These are phyloP conservation scores for Dorcus hopei DNA, from an alignment of 2,888 invertebrate genomes.

Conservation along the genomic window DNA sequence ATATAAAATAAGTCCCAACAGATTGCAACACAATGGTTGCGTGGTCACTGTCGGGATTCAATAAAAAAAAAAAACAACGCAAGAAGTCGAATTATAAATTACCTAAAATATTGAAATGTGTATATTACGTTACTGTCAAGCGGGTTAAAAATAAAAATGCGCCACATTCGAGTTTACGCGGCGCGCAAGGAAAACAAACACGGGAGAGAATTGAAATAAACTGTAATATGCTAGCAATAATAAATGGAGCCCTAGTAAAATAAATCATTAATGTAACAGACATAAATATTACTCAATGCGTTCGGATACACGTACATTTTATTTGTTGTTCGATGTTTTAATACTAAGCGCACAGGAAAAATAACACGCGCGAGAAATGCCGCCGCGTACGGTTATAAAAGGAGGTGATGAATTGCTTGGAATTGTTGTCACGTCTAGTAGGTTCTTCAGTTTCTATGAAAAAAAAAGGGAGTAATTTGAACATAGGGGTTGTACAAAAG, in stretches of 20 bases:
- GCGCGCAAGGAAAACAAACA: conserved; percentile 11
- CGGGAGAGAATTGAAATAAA: conserved; percentile 21
- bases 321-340: too few species aligned
- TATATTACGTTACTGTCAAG: too few species aligned
- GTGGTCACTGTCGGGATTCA: too few species aligned
- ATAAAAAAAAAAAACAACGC: too few species aligned
- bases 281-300: conserved; percentile 10
- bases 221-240: conserved; percentile 20
- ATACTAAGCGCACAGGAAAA: too few species aligned
- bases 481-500: conserved; percentile 10
- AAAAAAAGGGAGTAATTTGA: conserved; percentile 11
- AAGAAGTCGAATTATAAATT: too few species aligned
- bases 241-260: conserved; percentile 16
- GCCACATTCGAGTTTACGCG: conserved; percentile 5
- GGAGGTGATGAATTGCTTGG: too few species aligned
- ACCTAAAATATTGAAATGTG: too few species aligned
- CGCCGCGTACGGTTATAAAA: not conserved
- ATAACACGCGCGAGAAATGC: not conserved
- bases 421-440: not conserved
- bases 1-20: too few species aligned
- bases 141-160: conserved; percentile 8
- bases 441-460: not conserved
- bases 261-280: conserved; percentile 26
- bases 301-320: too few species aligned
- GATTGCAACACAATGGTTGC: too few species aligned